Conservation (phyloP, 2,888 invertebrate genomes). For the Drosophila pseudotalamancana region DNA sequence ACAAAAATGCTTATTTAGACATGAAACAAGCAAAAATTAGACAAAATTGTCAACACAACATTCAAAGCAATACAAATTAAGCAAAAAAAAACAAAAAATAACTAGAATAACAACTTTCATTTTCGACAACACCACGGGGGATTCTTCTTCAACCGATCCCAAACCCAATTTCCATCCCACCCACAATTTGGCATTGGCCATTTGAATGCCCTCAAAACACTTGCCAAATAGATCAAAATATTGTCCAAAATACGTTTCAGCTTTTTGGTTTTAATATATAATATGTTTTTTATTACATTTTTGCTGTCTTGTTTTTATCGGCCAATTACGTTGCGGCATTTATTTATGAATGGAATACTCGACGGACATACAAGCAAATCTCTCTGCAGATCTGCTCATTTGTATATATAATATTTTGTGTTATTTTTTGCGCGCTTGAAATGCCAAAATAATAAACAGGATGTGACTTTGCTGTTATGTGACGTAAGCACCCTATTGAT, state of each 20-base stretch:
- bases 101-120: constrained; percentile 14
- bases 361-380: constrained; percentile 14
- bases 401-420: constrained; percentile 23
- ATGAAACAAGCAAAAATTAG: constrained; percentile 12
- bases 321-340: constrained; percentile 51
- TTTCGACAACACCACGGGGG: constrained; percentile 10
- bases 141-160: not conserved
- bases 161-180: not conserved
- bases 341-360: constrained; percentile 71
- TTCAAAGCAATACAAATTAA: constrained; percentile 19
- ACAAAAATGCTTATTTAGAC: constrained; percentile 37
- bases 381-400: constrained; percentile 8
- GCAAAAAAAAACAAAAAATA: constrained; percentile 20
- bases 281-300: constrained; percentile 56
- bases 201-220: constrained; percentile 41
- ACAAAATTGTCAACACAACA: constrained; percentile 42
- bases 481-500: constrained; percentile 55
- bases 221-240: constrained; percentile 64
- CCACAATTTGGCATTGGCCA: constrained; percentile 34
- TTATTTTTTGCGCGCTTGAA: constrained; percentile 31
- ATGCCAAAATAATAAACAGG: constrained; percentile 69
- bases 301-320: constrained; percentile 34
- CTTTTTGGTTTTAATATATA: constrained; percentile 26
- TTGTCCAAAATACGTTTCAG: constrained; percentile 56
- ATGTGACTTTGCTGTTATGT: constrained; percentile 47